A percentile compares a stretch with the other conserved stretches of the same genome.
These are phyloP conservation scores for Crossaster papposus DNA, from an alignment of 53 echinoderm and acorn worm genomes.

Conservation along the genomic window DNA sequence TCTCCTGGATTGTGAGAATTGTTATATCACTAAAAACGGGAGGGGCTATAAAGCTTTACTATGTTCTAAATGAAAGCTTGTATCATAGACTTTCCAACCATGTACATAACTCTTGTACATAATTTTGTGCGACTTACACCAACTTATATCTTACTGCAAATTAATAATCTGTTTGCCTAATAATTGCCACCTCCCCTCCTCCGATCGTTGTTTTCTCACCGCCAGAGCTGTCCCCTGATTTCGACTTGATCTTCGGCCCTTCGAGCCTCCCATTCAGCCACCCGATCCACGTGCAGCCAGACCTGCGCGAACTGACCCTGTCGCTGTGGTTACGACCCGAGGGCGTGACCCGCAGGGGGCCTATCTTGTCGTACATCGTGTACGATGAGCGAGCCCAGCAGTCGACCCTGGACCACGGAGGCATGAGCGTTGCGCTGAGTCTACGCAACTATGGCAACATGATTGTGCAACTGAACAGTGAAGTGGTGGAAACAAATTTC, in stretches of 20 bases:
- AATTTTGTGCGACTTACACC: too few species aligned
- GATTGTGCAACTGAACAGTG: slow-evolving; percentile 67
- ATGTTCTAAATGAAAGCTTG: too few species aligned
- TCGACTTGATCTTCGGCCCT: slow-evolving; percentile 25
- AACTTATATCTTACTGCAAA: too few species aligned
- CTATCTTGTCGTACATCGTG: slow-evolving; percentile 45
- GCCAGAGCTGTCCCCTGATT: slow-evolving; percentile 32
- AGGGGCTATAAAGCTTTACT: too few species aligned
- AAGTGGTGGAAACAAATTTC: slow-evolving; percentile 56
- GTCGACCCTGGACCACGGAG: slow-evolving; percentile 36
- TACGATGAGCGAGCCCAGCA: not conserved
- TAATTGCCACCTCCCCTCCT: too few species aligned
- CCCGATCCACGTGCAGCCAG: slow-evolving; percentile 48
- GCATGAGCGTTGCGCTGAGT: slow-evolving; percentile 63
- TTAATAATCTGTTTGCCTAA: too few species aligned
- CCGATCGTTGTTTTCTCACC: not conserved
- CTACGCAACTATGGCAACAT: slow-evolving; percentile 73
- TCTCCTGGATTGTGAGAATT: too few species aligned
- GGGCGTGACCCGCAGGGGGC: slow-evolving; percentile 35
- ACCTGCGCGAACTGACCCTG: slow-evolving; percentile 62
- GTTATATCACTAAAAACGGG: too few species aligned
- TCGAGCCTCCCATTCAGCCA: slow-evolving; percentile 2
- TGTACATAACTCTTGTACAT: too few species aligned
- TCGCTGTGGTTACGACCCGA: slow-evolving; percentile 64
- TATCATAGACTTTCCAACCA: too few species aligned